Conservation (phyloP, 92 coral and sea anemone genomes). For the Porites evermanni region DNA sequence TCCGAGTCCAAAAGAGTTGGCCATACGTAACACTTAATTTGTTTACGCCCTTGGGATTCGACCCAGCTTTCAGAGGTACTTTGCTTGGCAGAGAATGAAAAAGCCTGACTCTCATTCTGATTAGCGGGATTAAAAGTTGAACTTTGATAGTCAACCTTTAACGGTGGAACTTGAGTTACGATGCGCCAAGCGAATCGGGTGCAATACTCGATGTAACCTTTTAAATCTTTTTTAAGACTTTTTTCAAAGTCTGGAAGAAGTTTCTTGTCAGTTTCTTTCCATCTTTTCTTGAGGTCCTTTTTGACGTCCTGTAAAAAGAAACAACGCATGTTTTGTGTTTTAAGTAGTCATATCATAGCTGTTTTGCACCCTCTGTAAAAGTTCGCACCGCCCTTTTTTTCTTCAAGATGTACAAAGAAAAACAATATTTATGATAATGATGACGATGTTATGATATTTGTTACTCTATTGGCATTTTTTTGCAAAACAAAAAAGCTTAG, state of each 20-base stretch:
- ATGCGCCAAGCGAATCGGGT: conserved; percentile 25
- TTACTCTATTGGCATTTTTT: too few relatives aligned
- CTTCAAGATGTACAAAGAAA: too few relatives aligned
- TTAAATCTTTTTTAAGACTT: neutral
- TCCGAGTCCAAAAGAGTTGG: conserved; percentile 17
- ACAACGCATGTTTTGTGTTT: too few relatives aligned
- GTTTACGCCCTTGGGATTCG: neutral
- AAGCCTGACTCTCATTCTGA: conserved; percentile 17
- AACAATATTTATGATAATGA: too few relatives aligned
- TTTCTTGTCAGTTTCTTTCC: neutral
- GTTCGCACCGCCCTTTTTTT: too few relatives aligned
- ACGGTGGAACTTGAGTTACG: conserved; percentile 15
- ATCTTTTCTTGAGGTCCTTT: conserved; percentile 12
- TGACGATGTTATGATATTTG: too few relatives aligned
- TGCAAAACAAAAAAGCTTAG: too few relatives aligned
- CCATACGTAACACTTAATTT: neutral
- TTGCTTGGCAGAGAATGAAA: neutral
- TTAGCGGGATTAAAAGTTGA: neutral
- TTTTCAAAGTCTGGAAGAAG: neutral
- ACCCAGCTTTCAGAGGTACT: neutral
- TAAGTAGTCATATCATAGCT: too few relatives aligned
- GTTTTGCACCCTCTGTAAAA: too few relatives aligned
- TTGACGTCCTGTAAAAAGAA: neutral
- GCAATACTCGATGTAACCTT: conserved; percentile 16
- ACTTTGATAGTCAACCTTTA: conserved; percentile 6